A percentile compares a stretch with the other conserved stretches of the same genome.
Evolutionary conservation across 2,797 vertebrate genomes (phyloP).

Genomic region (Pelodytes ibericus): DNA sequence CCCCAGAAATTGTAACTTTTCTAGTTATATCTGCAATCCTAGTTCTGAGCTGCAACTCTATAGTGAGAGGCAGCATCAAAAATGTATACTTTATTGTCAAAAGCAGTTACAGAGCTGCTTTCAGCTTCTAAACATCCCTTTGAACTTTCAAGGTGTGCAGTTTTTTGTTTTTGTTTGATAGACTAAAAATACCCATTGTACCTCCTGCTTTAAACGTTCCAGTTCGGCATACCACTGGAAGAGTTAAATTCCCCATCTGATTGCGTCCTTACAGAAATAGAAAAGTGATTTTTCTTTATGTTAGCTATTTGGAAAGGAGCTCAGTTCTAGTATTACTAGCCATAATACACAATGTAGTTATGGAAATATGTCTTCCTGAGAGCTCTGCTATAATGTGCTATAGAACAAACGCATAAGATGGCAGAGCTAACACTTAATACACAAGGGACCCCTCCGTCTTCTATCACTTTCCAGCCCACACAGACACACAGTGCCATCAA

Average conservation of each 20-base stretch:
- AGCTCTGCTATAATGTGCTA: not conserved
- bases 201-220: no score
- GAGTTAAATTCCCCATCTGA: no score
- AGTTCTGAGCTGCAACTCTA: not conserved
- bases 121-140: not conserved
- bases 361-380: not conserved
- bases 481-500: constrained; percentile 15
- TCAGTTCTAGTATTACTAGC: not conserved
- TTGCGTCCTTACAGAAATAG: not conserved
- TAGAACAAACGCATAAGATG: constrained; percentile 1
- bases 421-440: constrained; percentile 15
- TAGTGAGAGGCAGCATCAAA: constrained; percentile 8
- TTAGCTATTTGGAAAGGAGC: not conserved
- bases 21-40: not conserved
- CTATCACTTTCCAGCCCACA: constrained; percentile 23
- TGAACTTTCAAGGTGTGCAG: not conserved
- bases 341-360: not conserved
- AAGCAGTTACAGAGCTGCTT: not conserved
- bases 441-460: constrained; percentile 19
- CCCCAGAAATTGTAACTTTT: no score
- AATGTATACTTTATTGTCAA: not conserved
- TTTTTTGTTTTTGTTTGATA: not conserved
- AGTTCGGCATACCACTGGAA: no score
- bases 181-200: no score
- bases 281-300: not conserved